Conservation (phyloP, 1,140 invertebrate species). For the Atta cephalotes region DNA sequence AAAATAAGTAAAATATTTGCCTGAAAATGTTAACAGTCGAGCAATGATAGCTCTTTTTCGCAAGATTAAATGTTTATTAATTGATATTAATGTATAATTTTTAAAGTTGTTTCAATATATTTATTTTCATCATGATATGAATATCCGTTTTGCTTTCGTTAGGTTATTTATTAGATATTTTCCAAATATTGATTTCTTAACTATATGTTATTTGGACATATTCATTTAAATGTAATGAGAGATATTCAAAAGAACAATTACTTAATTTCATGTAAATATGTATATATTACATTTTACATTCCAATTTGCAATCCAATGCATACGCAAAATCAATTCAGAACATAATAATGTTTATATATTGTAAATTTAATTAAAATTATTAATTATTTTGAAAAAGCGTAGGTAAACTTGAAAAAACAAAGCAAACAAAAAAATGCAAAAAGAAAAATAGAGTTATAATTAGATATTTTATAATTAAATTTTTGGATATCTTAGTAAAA, state of each 20-base stretch:
- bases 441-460: not conserved
- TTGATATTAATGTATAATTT: not conserved
- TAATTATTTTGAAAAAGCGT: not conserved
- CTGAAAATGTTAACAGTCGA: not conserved
- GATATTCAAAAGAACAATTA: not conserved
- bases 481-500: not conserved
- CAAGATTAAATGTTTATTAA: not conserved
- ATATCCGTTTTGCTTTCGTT: not conserved
- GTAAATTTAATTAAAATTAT: constrained; percentile 26
- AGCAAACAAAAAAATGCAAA: not conserved
- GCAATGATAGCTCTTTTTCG: not conserved
- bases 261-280: not conserved
- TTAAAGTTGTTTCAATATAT: not conserved
- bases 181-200: not conserved
- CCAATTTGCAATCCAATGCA: not conserved
- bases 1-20: not conserved
- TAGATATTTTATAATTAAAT: not conserved
- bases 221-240: not conserved
- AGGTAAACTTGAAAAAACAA: not conserved
- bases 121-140: not conserved
- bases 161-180: constrained; percentile 2
- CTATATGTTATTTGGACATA: not conserved
- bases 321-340: not conserved
- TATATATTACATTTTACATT: not conserved
- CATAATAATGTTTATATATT: not conserved